Evolutionary conservation across 1,140 invertebrate species (phyloP).

Genomic region (Macrostomum lignano): DNA sequence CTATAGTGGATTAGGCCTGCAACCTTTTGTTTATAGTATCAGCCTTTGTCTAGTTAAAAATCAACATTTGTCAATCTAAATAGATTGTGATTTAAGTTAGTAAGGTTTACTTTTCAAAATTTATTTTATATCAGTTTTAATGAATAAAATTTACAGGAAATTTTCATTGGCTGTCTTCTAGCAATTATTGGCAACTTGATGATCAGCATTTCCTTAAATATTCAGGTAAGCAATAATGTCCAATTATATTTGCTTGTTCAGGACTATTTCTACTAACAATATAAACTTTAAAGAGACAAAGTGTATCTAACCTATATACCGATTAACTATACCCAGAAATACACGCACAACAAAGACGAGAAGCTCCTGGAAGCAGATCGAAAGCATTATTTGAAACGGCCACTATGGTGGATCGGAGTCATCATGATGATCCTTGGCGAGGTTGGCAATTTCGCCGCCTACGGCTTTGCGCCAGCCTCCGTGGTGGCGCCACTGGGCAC

Average conservation of each 20-base stretch:
- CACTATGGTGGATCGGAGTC: conserved; percentile 50
- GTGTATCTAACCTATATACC: not conserved
- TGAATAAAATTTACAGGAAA: conserved; percentile 9
- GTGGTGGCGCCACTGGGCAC: conserved; percentile 73
- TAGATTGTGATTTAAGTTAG: too few relatives aligned
- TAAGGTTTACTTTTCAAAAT: too few relatives aligned
- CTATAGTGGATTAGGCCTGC: too few relatives aligned
- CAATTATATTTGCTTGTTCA: not conserved
- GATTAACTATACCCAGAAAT: conserved; percentile 14
- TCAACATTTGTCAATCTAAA: too few relatives aligned
- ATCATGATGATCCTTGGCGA: conserved; percentile 65
- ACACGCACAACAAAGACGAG: conserved; percentile 16
- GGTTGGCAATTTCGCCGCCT: conserved; percentile 68
- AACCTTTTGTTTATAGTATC: too few relatives aligned
- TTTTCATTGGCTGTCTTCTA: conserved; percentile 14
- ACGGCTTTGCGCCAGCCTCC: conserved; percentile 80
- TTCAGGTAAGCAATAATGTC: conserved; percentile 13
- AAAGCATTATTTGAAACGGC: conserved; percentile 48
- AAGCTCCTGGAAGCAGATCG: conserved; percentile 7
- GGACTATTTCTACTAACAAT: not conserved
- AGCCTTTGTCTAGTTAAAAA: too few relatives aligned
- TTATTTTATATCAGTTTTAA: too few relatives aligned
- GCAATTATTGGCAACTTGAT: conserved; percentile 18
- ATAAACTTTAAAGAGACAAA: not conserved
- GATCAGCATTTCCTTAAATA: conserved; percentile 18